Conservation (phyloP, 2,888 invertebrate species). For the Drosophila trichaetosa region DNA sequence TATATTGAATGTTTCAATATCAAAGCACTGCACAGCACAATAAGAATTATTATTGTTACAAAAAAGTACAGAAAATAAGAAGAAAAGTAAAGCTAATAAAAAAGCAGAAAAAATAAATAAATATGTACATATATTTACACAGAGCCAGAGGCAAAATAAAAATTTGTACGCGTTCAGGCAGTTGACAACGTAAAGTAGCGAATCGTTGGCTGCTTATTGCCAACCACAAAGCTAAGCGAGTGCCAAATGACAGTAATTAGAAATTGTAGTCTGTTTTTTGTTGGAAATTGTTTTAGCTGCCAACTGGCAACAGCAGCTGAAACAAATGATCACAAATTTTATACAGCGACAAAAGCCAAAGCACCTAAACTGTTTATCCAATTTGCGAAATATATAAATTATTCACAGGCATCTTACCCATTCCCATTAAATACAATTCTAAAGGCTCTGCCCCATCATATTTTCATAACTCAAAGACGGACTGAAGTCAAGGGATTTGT, state of each 20-base stretch:
- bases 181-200: slow-evolving; percentile 22
- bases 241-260: slow-evolving; percentile 79
- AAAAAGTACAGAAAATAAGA: neutral
- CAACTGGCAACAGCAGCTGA: slow-evolving; percentile 66
- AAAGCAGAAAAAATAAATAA: slow-evolving; percentile 9
- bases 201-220: slow-evolving; percentile 36
- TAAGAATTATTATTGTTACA: neutral
- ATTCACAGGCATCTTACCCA: slow-evolving; percentile 60
- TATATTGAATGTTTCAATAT: slow-evolving; percentile 1
- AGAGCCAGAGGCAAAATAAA: slow-evolving; percentile 46
- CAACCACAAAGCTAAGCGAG: slow-evolving; percentile 51
- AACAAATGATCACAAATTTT: slow-evolving; percentile 77
- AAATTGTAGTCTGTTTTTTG: slow-evolving; percentile 58
- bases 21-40: slow-evolving; percentile 2
- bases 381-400: slow-evolving; percentile 72
- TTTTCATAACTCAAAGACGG: slow-evolving; percentile 69
- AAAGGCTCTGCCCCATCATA: slow-evolving; percentile 40
- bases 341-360: slow-evolving; percentile 54
- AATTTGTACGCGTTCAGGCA: slow-evolving; percentile 42
- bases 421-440: slow-evolving; percentile 21
- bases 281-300: slow-evolving; percentile 49
- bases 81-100: neutral
- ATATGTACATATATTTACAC: neutral
- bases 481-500: slow-evolving; percentile 64
- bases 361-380: slow-evolving; percentile 59